These are phyloP conservation scores for Catamblyrhynchus diadema DNA, from an alignment of 2,797 vertebrate species.

Conservation along the genomic window DNA sequence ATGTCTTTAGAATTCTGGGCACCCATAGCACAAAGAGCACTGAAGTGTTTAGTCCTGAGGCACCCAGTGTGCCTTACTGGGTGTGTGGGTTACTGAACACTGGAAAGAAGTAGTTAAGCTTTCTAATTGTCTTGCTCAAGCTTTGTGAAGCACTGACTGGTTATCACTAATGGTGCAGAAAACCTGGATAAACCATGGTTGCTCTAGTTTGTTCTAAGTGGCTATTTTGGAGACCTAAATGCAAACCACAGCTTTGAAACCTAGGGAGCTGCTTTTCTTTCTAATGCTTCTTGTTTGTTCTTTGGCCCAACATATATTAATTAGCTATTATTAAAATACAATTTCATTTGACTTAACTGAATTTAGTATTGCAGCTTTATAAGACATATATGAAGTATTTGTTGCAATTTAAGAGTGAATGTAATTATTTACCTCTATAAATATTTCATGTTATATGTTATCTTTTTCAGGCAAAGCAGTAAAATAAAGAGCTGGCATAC, in stretches of 20 bases:
- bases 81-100: background rate
- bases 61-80: background rate
- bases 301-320: background rate
- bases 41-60: background rate
- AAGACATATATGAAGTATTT: background rate
- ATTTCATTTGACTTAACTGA: background rate
- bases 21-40: background rate
- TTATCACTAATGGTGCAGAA: background rate
- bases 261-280: background rate
- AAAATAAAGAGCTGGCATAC: slow-evolving; percentile 24
- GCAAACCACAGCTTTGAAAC: background rate
- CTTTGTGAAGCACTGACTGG: background rate
- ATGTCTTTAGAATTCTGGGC: background rate
- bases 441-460: background rate
- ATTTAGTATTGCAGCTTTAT: background rate
- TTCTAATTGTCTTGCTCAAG: background rate
- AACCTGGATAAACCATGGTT: background rate
- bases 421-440: slow-evolving; percentile 2
- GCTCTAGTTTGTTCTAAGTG: background rate
- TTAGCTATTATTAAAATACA: background rate
- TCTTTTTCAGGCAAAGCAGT: slow-evolving; percentile 49
- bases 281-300: background rate
- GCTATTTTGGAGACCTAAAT: background rate
- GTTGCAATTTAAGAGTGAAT: background rate
- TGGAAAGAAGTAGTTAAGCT: background rate